Base-by-base conservation (phyloP, 2,888 invertebrate genomes). In the Alcis repandata region DNA sequence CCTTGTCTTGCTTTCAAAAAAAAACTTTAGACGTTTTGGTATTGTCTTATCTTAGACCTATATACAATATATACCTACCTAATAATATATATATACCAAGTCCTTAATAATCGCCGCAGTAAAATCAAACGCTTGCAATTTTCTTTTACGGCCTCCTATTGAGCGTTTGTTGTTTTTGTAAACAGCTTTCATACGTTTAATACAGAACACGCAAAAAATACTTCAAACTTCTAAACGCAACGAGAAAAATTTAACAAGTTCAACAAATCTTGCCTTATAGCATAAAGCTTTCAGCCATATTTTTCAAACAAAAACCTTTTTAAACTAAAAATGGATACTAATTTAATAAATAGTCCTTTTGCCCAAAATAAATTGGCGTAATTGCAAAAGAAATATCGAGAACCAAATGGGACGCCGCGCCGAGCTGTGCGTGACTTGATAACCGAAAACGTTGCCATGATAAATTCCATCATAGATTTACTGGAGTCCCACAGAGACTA, bases 311-410 rank as follows among this genome's bases (percentile, higher is more conserved):
- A 80, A 71, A 74, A 77, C 72, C 76, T 66, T 68, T 80, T 76
- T 76, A 62, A 66, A 67, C 68, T 67, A 74, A 78, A 81, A 82
- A 82, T 79, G 74, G 78, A 79, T 78, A 76, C 74, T 82, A 84
- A 83, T 84, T 80, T 81, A 84, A 82, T 81, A 82, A 82, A 83
- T 80, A 77, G 80, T 77, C 78, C 78, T 74, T 77, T 76, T 71
- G 59, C 72, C 49, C 75, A 75, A 80, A 79, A 82, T 78, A 80
- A 82, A 80, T 82, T 78, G 78, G 69, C 62, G 76, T 78, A 80
- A 83, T 82, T 82, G 79, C 67, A 74, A 76, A 77, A 77, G 77
- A 81, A 76, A 75, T 78, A 76, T 77, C 64, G 77, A 76, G 75
- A 71, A 73, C 70, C 67, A 76, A 73, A 76, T 77, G 73, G 75